Evolutionary conservation across 1,140 invertebrate genomes (phyloP).

Genomic region (Xylocopa sonorina): DNA sequence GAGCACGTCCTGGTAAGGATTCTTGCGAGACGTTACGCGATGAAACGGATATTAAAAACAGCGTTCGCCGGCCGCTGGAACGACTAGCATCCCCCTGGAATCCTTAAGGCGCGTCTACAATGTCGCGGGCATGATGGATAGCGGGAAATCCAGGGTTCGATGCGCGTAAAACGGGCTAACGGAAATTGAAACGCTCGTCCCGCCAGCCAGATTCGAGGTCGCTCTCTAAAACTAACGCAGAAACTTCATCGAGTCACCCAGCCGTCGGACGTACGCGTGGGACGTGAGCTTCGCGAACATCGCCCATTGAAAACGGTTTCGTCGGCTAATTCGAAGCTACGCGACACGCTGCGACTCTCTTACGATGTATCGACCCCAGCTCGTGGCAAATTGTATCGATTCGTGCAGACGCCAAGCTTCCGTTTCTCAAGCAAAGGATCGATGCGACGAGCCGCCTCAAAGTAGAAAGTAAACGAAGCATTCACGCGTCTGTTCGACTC

Average conservation of each 20-base stretch:
- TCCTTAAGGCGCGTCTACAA: slow-evolving; percentile 40
- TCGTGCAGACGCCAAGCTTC: neutral
- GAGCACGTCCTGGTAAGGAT: neutral
- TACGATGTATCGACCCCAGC: neutral
- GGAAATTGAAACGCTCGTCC: slow-evolving; percentile 44
- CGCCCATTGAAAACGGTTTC: neutral
- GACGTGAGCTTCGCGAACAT: neutral
- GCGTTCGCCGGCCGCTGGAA: neutral
- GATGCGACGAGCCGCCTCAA: neutral
- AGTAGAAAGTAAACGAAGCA: slow-evolving; percentile 5
- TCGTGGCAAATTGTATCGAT: slow-evolving; percentile 13
- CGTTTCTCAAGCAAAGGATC: neutral
- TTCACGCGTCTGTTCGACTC: neutral
- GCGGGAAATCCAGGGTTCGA: slow-evolving; percentile 41
- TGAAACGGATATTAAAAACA: slow-evolving; percentile 49
- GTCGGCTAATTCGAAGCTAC: neutral
- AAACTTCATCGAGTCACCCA: slow-evolving; percentile 16
- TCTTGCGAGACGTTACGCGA: neutral
- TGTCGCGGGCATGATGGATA: slow-evolving; percentile 41
- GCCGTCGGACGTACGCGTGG: neutral
- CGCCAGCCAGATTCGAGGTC: slow-evolving; percentile 4
- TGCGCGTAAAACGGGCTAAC: slow-evolving; percentile 15
- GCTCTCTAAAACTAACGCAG: slow-evolving; percentile 23
- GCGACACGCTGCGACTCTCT: no score
- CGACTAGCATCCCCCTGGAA: neutral